Evolutionary conservation across 1,140 invertebrate species (phyloP).

Genomic region (Papilio aristodemus): DNA sequence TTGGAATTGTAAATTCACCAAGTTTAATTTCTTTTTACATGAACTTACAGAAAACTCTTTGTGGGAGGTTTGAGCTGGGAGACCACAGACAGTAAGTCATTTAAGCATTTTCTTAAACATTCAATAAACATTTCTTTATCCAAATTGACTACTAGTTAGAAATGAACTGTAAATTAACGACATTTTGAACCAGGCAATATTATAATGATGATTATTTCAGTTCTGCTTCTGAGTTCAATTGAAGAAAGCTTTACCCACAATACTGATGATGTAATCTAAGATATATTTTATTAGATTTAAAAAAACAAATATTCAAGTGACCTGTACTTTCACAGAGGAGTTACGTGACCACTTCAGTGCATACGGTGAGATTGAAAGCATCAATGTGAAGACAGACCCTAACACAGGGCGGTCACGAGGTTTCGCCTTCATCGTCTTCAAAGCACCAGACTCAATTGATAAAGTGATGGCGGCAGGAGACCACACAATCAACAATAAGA

Average conservation of each 20-base stretch:
- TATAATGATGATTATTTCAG: conserved; percentile 77
- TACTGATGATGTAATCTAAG: conserved; percentile 49
- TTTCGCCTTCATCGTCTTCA: conserved; percentile 97
- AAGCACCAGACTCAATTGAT: conserved; percentile 92
- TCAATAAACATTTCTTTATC: no score
- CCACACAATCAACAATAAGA: conserved; percentile 95
- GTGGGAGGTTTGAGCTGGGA: conserved; percentile 98
- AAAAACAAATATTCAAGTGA: conserved; percentile 16
- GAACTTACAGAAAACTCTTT: conserved; percentile 96
- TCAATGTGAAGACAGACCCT: conserved; percentile 96
- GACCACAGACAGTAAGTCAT: conserved; percentile 96
- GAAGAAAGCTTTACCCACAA: conserved; percentile 78
- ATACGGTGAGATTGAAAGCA: conserved; percentile 95
- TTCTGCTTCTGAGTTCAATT: conserved; percentile 80
- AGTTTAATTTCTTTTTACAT: conserved; percentile 71
- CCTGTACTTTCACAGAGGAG: conserved; percentile 89
- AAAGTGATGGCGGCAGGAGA: conserved; percentile 92
- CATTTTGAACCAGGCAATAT: conserved; percentile 1
- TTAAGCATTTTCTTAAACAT: not conserved
- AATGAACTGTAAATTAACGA: conserved; percentile 13
- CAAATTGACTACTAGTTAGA: no score
- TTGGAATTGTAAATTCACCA: conserved; percentile 43
- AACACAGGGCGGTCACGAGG: conserved; percentile 94
- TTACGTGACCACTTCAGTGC: conserved; percentile 93
- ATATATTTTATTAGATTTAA: conserved; percentile 40